Evolutionary conservation across 2,888 invertebrate species (phyloP), one percentile per base, ranked within the genome.

Genomic region (Xestia c-nigrum): DNA sequence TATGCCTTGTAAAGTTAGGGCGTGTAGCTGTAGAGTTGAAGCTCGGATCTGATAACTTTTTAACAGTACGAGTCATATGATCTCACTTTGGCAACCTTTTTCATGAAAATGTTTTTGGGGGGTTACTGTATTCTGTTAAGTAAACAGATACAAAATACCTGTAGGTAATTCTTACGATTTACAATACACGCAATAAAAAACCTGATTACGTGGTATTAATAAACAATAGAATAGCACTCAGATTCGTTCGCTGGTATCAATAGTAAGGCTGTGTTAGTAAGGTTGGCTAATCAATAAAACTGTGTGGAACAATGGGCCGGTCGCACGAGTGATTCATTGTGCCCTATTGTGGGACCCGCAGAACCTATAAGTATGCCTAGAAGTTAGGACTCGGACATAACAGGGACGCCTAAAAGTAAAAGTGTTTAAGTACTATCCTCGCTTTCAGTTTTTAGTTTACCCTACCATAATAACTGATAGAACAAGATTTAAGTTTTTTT

Each of bases 281-380:
- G 59, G 85, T 76, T 76, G 76, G 78, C 72, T 59, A 80, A 86
- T 83, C 76, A 77, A 81, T 85, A 50, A 31, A 61, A 78, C 59
- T 64, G 59, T n/a, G 21, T 31, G 38, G n/a, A 63, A 76, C 77
- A 85, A 71, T 83, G 64, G 55, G 14, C 50, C 64, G 71, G n/a
- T 82, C 85, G 59, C 75, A 82, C 79, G 85, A 50, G 55, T 76
- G 79, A 74, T 55, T 59, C 73, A 79, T 82, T 79, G 79, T 82
- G 68, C 69, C 47, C 55, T 47, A 19, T 38, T 52, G 85, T 84
- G 82, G 66, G 79, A 72, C 66, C 50, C n/a, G 59, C 46, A 3
- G 50, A 47, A 78, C 78, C 66, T 78, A 72, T n/a, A n/a, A n/a
- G n/a, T n/a, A n/a, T 66, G 47, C 61, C 69, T 10, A 52, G 47